Conservation (phyloP, 2,113 vertebrate species). For the Psilopsiagon aymara region DNA sequence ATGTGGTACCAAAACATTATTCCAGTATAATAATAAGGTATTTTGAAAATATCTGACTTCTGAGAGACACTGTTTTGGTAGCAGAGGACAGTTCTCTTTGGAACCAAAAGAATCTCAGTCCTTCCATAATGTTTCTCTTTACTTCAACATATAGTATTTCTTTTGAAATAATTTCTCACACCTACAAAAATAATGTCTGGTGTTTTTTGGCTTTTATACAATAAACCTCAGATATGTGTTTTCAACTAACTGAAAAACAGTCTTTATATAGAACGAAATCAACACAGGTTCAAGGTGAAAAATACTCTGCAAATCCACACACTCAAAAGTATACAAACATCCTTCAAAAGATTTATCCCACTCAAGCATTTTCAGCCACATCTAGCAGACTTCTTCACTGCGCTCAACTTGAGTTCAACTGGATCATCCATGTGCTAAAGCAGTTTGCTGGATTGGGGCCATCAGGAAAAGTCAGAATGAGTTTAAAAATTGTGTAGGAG, state of each 20-base stretch:
- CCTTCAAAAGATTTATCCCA: neutral
- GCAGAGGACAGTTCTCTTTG: neutral
- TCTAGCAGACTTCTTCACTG: neutral
- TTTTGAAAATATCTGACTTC: neutral
- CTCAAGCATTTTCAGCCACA: neutral
- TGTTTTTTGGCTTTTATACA: neutral
- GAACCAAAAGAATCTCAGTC: neutral
- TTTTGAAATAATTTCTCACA: neutral
- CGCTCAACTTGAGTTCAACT: neutral
- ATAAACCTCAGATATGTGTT: neutral
- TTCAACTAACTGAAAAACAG: neutral
- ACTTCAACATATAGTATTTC: neutral
- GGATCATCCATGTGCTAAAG: neutral
- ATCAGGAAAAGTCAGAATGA: neutral
- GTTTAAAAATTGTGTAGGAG: neutral
- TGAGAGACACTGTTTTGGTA: rapidly evolving
- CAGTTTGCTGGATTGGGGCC: neutral
- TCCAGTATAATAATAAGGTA: neutral
- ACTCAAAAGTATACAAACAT: neutral
- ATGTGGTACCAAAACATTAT: neutral
- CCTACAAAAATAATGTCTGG: neutral
- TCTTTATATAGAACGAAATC: neutral
- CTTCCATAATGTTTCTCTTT: neutral
- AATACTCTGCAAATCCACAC: neutral
- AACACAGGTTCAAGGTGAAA: neutral